Evolutionary conservation across 2,797 vertebrate species (phyloP).

Genomic region (Parauchenoglanis punctatus): DNA sequence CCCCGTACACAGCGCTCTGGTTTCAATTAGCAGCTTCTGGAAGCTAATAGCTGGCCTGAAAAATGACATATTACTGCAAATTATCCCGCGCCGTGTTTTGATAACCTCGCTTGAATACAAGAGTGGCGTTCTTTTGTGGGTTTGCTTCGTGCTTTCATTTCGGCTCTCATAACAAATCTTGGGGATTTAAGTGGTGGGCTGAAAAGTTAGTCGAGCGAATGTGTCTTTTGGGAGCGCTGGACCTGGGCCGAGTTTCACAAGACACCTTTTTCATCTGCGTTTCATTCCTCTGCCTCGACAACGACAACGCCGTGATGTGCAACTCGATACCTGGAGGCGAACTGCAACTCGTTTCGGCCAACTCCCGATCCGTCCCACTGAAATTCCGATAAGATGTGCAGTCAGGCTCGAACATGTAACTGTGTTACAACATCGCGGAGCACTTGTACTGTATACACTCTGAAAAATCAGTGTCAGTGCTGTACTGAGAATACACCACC

Average conservation of each 20-base stretch:
- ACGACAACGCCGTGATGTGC: conserved; percentile 27
- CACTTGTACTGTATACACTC: background rate
- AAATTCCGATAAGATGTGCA: background rate
- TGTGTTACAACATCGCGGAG: background rate
- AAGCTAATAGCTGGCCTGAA: conserved; percentile 44
- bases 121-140: conserved; percentile 18
- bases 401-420: background rate
- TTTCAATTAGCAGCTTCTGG: conserved; percentile 51
- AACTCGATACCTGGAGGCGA: conserved; percentile 12
- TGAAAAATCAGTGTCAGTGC: background rate
- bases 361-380: background rate
- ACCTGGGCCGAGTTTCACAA: conserved; percentile 27
- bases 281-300: conserved; percentile 27
- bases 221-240: conserved; percentile 24
- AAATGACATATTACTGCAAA: conserved; percentile 46
- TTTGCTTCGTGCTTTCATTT: conserved; percentile 23
- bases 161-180: conserved; percentile 34
- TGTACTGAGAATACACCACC: background rate
- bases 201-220: conserved; percentile 32
- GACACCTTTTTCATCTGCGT: conserved; percentile 29
- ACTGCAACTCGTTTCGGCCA: background rate
- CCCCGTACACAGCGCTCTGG: conserved; percentile 36
- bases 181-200: conserved; percentile 21
- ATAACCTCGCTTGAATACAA: conserved; percentile 46
- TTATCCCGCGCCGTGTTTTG: conserved; percentile 47